Base-by-base conservation (phyloP, 2,888 invertebrate species). In the Drosophila cyrtoloma region DNA sequence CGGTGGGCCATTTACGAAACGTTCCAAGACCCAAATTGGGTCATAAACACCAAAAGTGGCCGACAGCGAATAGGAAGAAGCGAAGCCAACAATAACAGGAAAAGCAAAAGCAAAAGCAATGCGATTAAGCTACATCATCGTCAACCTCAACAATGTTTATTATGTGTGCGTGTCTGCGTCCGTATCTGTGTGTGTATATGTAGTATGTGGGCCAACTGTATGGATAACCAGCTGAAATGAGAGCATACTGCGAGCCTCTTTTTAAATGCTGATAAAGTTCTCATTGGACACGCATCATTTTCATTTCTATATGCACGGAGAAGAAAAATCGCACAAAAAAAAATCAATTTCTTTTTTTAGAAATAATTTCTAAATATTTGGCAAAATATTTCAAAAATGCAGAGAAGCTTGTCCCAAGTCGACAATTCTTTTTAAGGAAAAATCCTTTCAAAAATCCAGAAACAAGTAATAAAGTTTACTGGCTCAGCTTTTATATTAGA, bases 1-100 rank as follows among this genome's bases (percentile, higher is more conserved):
- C 71, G 79, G 75, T 73, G 72, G 71, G 82, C 67, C 65, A 68
- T 68, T 65, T 68, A 68, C 71, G 64, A 77, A 81, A 77, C 81
- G 64, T 70, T 81, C 62, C 74, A 81, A 70, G 47, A 52, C 64
- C 77, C 84, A 73, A 84, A 89, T 84, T 84, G 84, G 89, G 87
- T 89, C 84, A 84, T 89, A 89, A 84, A 81, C 73, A 84, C 84
- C 62, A 75, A 84, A 81, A 86, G 82, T 81, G 81, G 81, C 71
- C 81, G 80, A 73, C 53, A 66, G 66, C 51, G 73, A 57, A 55
- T 55, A 52, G 67, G 47, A 74, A 55, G 77, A 71, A 81, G 65
- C 66, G 60, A 68, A 86, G 65, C 61, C 74, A 60, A 62, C 69
- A 57, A 26, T 55, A 63, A 55, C 51, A 62, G 32, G 42, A 35